A percentile compares a stretch with the other conserved stretches of the same genome.
Evolutionary conservation across 2,888 invertebrate genomes (phyloP).

Genomic region (Tenthredo notha): DNA sequence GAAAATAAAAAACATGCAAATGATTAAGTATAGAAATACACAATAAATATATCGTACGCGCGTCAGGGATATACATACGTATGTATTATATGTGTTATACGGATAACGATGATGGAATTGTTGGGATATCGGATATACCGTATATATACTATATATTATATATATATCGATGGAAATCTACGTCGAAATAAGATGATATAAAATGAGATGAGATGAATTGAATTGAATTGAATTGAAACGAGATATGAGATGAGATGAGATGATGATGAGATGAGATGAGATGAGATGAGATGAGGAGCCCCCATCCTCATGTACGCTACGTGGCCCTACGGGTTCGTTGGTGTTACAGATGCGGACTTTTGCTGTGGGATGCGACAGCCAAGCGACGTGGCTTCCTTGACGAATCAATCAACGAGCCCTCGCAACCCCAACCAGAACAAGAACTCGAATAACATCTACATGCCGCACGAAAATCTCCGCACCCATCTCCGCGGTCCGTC

Average conservation of each 20-base stretch:
- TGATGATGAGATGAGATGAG: conserved; percentile 21
- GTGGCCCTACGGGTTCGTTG: conserved; percentile 69
- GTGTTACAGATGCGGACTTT: conserved; percentile 93
- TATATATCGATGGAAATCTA: not conserved
- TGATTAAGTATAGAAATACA: not conserved
- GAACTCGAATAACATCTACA: conserved; percentile 77
- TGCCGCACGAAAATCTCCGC: conserved; percentile 77
- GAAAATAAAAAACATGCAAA: not conserved
- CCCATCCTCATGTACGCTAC: conserved; percentile 58
- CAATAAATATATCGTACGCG: not conserved
- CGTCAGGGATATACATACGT: not conserved
- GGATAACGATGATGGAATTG: not conserved
- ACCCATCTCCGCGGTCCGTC: conserved; percentile 78
- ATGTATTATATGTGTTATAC: not conserved
- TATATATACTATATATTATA: not conserved
- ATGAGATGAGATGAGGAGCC: conserved; percentile 61
- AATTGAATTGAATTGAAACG: conserved; percentile 55
- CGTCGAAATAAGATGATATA: not conserved
- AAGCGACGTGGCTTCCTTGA: conserved; percentile 83
- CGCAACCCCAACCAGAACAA: conserved; percentile 73
- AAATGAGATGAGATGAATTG: conserved; percentile 5
- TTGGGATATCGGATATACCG: not conserved
- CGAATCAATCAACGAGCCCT: conserved; percentile 73
- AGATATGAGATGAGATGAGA: conserved; percentile 31
- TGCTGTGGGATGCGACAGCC: conserved; percentile 92